phyloP scores from a whole-genome alignment of 2,888 invertebrate species.

The Campaea margaritaria region DNA sequence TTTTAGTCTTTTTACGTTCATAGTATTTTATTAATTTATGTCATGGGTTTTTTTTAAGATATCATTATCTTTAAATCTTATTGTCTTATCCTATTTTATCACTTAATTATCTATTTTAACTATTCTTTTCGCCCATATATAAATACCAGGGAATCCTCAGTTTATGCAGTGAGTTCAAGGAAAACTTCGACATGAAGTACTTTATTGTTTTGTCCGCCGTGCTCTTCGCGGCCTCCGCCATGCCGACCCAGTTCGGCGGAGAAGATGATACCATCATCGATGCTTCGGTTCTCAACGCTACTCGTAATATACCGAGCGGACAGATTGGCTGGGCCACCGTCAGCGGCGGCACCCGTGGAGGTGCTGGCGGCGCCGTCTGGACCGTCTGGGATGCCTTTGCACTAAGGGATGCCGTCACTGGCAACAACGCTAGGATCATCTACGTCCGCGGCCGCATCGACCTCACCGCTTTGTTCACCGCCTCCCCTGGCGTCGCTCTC shows the following conservation, averaged over 20 bases:
- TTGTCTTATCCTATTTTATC: too few species aligned
- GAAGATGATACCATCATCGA: not conserved
- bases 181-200: constrained; percentile 19
- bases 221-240: constrained; percentile 10
- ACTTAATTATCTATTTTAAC: too few species aligned
- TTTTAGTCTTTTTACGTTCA: too few species aligned
- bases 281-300: constrained; percentile 5
- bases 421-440: constrained; percentile 10
- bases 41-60: too few species aligned
- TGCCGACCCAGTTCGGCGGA: constrained; percentile 7
- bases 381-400: constrained; percentile 30
- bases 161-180: not conserved
- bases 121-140: not conserved
- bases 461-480: constrained; percentile 15
- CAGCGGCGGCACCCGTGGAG: constrained; percentile 15
- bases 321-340: constrained; percentile 13
- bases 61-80: too few species aligned
- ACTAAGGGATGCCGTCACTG: constrained; percentile 13
- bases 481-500: constrained; percentile 20
- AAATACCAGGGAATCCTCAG: not conserved
- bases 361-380: constrained; percentile 18
- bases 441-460: constrained; percentile 22
- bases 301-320: constrained; percentile 1
- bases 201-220: constrained; percentile 14
- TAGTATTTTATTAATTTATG: too few species aligned